Base-by-base conservation (phyloP, 2,888 invertebrate species). In the Xanthia togata region DNA sequence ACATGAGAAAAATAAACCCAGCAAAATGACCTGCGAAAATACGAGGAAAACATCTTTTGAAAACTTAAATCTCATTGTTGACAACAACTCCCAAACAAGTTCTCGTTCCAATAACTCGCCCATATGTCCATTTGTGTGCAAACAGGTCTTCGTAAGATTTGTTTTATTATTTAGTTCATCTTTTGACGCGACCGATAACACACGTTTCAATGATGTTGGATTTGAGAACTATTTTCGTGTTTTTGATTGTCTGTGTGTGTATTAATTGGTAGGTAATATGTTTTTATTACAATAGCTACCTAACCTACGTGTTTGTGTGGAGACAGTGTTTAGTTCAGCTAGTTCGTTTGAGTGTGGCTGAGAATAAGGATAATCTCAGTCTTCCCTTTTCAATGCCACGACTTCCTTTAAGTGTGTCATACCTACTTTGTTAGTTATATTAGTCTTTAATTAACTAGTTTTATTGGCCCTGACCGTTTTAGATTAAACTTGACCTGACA, bases 171-270 rank as follows among this genome's bases (percentile, higher is more conserved):
- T 82, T 68, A 87, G 86, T 87, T 74, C 67, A 81, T 80, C 76
- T 79, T n/a, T 1, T n/a, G 71, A 50, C 68, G 67, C 64, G 31
- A 23, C 11, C 8, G 65, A 47, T 35, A 53, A 2, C 26, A 35
- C 57, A 71, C 74, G 79, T 67, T 11, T 64, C 14, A 11, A 79
- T 23, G 0, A 84, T 84, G 87, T 79, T 47, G 14, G 11, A 31
- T 65, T 26, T 82, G 55, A 79, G 57, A 67, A 70, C 50, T 8
- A 11, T 85, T 31, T 50, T 82, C 53, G 72, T 88, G 63, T 67
- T 76, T 73, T 73, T 84, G 38, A 88, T 83, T 69, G 17, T 82
- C 6, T 82, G 67, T 69, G 64, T 85, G 11, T 87, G 83, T 81
- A 68, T 80, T 59, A 79, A 76, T 67, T 63, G 88, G 88, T 86